Evolutionary conservation across 2,888 invertebrate species (phyloP), one percentile per base, ranked within the genome.

Genomic region (Electrophaes corylata): DNA sequence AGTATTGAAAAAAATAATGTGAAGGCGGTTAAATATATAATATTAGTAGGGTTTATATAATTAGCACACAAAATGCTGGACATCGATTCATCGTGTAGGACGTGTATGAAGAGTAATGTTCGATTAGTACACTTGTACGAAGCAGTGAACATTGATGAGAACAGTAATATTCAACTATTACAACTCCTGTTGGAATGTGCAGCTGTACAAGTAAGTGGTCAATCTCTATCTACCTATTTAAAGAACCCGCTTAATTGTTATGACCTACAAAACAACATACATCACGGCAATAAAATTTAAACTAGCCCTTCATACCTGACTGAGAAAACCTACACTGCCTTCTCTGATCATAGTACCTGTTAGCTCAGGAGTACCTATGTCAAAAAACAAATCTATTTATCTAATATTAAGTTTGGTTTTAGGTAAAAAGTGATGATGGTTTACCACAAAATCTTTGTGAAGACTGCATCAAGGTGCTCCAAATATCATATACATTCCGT

Each of bases 401-500:
- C n/a, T n/a, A n/a, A n/a, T n/a, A n/a, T n/a, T n/a, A n/a, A n/a
- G 56, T 35, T 48, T 50, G 60, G 47, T 46, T 72, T 18, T 71
- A 92, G 92, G 76, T 88, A 1, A 67, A 73, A 11, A 73, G 76
- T 66, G 90, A 90, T 37, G 94, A 95, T 82, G 93, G 93, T 35
- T 75, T 95, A 52, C 94, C 94, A 0, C 93, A 94, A 70, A 88
- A 88, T 51, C 83, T 95, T 45, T 95, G 95, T 70, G 69, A 81
- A 61, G 79, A 84, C 5, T 95, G 95, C 75, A 85, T 90, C 0
- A 83, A 84, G 57, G 81, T 86, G 51, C 81, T 94, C 12, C 80
- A 92, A 53, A 79, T 88, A 5, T 79, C 92, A 8, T 93, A 93
- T 70, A 72, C 73, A 62, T 88, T 91, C 69, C 82, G 87, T 31